Evolutionary conservation across 2,113 vertebrate genomes (phyloP), one percentile per base, ranked within the genome.

Genomic region (Emberiza fucata): DNA sequence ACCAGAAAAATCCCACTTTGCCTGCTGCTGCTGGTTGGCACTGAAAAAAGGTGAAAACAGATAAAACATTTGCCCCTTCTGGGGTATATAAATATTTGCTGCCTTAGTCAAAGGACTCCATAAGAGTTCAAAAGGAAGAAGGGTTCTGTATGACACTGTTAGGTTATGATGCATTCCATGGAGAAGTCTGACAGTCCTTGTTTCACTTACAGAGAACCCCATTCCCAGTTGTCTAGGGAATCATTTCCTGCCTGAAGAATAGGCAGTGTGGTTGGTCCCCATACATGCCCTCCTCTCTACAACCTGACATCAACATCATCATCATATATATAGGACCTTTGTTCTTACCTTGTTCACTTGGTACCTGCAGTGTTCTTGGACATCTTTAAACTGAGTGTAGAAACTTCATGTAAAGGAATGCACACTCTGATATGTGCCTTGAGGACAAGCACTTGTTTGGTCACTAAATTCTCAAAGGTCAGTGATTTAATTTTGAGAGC

Each of bases 401-500:
- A 72, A 80, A 29, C 57, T 81, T 75, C 40, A 6, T 20, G 37
- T 79, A 85, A 72, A 92, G 47, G 47, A 83, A 42, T 10, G 59
- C 60, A 44, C 2, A 2, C 63, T 63, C 47, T 2, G 5, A 23
- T 71, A 60, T 8, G 51, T 68, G 75, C 59, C 61, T 86, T 79
- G 33, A 93, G 68, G 77, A 88, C 79, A 95, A 84, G 59, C 40
- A 39, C 64, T 93, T 94, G 69, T 73, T 96, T 90, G 91, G 95
- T 95, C 91, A 96, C 68, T 89, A 70, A 92, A 79, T 95, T 96
- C 75, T 85, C 94, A 97, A 94, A 95, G 94, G 92, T 95, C 87
- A 94, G 56, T 95, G 87, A 88, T 81, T 94, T 92, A 65, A 87
- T 94, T 96, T 53, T 81, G 48, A 95, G 82, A 94, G 65, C 61